Conservation (phyloP, 2,888 invertebrate genomes). For the Biston stratarius region DNA sequence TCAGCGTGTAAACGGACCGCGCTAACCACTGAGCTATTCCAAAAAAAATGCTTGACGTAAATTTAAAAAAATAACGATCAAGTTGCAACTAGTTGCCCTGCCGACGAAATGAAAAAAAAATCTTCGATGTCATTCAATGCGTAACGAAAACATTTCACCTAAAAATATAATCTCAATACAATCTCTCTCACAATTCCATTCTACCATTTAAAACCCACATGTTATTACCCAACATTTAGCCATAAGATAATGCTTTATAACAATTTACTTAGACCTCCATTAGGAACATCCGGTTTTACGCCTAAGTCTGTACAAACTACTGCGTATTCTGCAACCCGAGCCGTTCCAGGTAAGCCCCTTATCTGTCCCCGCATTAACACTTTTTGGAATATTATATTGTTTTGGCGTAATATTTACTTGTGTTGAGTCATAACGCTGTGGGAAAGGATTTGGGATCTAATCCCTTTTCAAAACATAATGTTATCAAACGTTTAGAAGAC, state of each 20-base stretch:
- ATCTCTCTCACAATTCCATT: constrained; percentile 23
- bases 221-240: constrained; percentile 25
- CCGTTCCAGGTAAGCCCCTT: constrained; percentile 59
- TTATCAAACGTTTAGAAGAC: constrained; percentile 20
- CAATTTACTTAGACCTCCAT: constrained; percentile 56
- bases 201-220: constrained; percentile 23
- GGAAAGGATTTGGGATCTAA: constrained; percentile 28
- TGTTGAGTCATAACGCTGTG: constrained; percentile 41
- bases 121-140: background rate
- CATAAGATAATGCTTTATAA: constrained; percentile 41
- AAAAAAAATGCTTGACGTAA: no score
- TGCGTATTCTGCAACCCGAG: constrained; percentile 17
- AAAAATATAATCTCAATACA: constrained; percentile 9
- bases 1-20: no score
- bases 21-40: no score
- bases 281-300: constrained; percentile 59
- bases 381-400: constrained; percentile 57
- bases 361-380: constrained; percentile 65
- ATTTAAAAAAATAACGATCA: no score
- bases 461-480: constrained; percentile 7
- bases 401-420: constrained; percentile 51
- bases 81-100: no score
- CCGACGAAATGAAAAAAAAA: background rate
- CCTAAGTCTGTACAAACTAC: constrained; percentile 40
- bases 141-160: background rate